A percentile compares a stretch with the other conserved stretches of the same genome.
Conservation (phyloP, 2,888 invertebrate genomes). For the Eulithis testata region DNA sequence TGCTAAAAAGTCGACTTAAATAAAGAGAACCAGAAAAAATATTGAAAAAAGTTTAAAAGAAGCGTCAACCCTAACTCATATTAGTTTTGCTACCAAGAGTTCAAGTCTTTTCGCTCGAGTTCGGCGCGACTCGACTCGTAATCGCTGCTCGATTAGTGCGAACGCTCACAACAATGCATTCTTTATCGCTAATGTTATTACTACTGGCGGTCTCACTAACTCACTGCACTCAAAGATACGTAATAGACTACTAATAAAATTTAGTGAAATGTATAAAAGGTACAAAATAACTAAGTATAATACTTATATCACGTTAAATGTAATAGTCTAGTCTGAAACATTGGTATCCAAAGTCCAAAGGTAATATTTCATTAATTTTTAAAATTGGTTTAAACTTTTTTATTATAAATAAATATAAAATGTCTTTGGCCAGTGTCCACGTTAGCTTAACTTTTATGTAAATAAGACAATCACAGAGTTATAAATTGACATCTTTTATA, state of each 20-base stretch:
- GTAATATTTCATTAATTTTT: too few species aligned
- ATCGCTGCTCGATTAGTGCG: conserved; percentile 47
- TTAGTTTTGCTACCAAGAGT: conserved; percentile 30
- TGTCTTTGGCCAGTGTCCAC: neutral
- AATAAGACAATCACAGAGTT: neutral
- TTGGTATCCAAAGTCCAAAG: too few species aligned
- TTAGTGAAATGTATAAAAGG: too few species aligned
- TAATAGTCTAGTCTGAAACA: too few species aligned
- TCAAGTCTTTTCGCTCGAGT: conserved; percentile 41
- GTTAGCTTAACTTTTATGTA: neutral
- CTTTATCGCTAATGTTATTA: conserved; percentile 33
- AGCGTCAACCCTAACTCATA: conserved; percentile 31
- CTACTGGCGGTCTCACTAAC: conserved; percentile 25
- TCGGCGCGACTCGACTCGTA: conserved; percentile 39
- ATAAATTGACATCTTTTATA: neutral
- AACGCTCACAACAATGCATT: conserved; percentile 47
- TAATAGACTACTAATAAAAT: neutral
- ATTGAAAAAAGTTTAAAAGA: neutral
- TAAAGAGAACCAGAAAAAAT: too few species aligned
- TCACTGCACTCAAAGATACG: conserved; percentile 6
- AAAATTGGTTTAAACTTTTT: too few species aligned
- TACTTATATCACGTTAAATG: too few species aligned
- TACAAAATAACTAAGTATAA: too few species aligned
- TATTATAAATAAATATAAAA: neutral
- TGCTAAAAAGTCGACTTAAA: too few species aligned